Percentiles rank a stretch among this genome's conserved stretches.
Evolutionary conservation across 2,888 invertebrate species (phyloP).

Genomic region (Tipula confusa): DNA sequence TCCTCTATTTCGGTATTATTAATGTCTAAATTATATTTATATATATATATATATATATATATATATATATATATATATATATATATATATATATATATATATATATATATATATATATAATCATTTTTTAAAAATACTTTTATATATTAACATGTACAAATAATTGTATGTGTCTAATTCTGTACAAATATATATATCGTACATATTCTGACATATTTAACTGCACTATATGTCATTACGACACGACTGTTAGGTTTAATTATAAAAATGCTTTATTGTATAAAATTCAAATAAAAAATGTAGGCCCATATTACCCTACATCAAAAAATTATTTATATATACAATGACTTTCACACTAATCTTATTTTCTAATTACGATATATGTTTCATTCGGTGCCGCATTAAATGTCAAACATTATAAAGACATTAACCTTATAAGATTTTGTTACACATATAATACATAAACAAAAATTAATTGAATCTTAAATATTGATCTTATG

Average conservation of each 20-base stretch:
- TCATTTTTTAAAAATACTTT: too few relatives aligned
- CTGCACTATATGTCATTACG: background rate
- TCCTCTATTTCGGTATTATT: background rate
- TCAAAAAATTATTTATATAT: background rate
- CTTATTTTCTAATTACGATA: background rate
- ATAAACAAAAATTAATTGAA: background rate
- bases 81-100: background rate
- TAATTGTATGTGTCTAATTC: background rate
- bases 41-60: background rate
- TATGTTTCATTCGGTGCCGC: background rate
- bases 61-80: background rate
- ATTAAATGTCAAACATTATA: background rate
- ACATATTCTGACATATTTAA: background rate
- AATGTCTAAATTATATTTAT: background rate
- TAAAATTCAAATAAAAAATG: background rate
- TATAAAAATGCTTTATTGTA: background rate
- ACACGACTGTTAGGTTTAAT: background rate
- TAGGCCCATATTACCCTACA: background rate
- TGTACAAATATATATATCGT: background rate
- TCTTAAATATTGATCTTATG: background rate
- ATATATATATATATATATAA: background rate
- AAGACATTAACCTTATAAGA: background rate
- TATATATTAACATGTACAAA: background rate
- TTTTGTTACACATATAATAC: background rate
- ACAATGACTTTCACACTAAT: constrained; percentile 15